These are phyloP conservation scores for Sceliomorpha sp. DNA, from an alignment of 2,888 invertebrate species.

Conservation along the genomic window DNA sequence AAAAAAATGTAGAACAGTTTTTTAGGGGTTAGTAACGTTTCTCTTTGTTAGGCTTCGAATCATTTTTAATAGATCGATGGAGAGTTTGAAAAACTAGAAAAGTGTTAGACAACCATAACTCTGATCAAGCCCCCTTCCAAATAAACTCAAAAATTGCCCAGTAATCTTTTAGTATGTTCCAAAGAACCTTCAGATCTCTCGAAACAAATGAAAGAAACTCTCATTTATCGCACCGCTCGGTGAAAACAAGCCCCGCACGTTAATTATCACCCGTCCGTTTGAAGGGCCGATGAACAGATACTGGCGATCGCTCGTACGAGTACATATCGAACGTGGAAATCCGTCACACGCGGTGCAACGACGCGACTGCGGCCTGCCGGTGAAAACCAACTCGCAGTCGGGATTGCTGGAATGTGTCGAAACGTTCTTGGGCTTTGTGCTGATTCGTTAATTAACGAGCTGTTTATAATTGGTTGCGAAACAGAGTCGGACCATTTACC, in stretches of 20 bases:
- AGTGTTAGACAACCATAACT: no score
- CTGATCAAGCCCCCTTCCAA: no score
- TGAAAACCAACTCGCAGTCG: neutral
- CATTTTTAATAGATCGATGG: no score
- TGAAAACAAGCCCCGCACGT: constrained; percentile 12
- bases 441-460: constrained; percentile 54
- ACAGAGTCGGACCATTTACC: constrained; percentile 24
- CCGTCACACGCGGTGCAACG: constrained; percentile 17
- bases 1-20: no score
- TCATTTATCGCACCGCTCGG: no score
- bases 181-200: no score
- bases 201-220: no score
- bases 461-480: constrained; percentile 47
- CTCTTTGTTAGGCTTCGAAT: no score
- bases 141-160: no score
- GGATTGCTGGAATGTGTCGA: constrained; percentile 7
- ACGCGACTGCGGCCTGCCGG: neutral
- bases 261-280: constrained; percentile 3
- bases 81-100: no score
- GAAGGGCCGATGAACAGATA: constrained; percentile 13
- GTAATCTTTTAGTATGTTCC: no score
- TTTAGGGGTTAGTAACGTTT: no score
- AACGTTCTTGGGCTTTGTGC: constrained; percentile 32
- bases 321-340: constrained; percentile 1
- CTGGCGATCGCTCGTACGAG: neutral